Conservation (phyloP, 2,113 vertebrate species). For the Cephalopholis sonnerati region DNA sequence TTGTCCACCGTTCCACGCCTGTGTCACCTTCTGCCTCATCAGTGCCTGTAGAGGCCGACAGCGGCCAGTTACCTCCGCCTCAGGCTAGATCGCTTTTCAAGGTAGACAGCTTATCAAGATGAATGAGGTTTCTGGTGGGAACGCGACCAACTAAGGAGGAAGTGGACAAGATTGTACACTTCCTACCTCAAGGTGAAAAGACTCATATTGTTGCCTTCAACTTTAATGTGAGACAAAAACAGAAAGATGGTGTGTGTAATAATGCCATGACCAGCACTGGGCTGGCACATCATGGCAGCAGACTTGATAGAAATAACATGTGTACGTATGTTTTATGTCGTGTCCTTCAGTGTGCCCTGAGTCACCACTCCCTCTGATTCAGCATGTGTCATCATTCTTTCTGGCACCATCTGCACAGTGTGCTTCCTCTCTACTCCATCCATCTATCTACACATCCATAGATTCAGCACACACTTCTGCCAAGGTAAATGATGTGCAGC, state of each 20-base stretch:
- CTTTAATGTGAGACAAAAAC: background rate
- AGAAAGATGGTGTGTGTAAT: background rate
- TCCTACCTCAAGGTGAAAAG: background rate
- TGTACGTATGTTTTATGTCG: conserved; percentile 17
- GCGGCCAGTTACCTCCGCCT: conserved; percentile 5
- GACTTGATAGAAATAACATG: conserved; percentile 20
- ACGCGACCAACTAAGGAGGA: background rate
- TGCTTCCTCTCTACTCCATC: conserved; percentile 27
- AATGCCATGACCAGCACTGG: background rate
- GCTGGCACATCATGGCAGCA: conserved; percentile 5
- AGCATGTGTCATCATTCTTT: conserved; percentile 26
- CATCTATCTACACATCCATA: background rate
- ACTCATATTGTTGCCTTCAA: background rate
- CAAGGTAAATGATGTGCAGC: background rate
- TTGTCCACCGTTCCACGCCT: background rate
- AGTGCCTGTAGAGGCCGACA: background rate
- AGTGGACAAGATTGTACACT: background rate
- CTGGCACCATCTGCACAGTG: conserved; percentile 30
- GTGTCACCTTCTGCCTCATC: conserved; percentile 23
- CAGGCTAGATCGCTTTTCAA: background rate
- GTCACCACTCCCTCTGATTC: conserved; percentile 43
- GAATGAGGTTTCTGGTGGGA: background rate
- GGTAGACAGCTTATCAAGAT: background rate
- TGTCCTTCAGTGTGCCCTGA: conserved; percentile 19
- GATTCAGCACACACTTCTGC: background rate